These are phyloP conservation scores for Diorhabda elongata DNA, from an alignment of 1,140 invertebrate genomes.

Conservation along the genomic window DNA sequence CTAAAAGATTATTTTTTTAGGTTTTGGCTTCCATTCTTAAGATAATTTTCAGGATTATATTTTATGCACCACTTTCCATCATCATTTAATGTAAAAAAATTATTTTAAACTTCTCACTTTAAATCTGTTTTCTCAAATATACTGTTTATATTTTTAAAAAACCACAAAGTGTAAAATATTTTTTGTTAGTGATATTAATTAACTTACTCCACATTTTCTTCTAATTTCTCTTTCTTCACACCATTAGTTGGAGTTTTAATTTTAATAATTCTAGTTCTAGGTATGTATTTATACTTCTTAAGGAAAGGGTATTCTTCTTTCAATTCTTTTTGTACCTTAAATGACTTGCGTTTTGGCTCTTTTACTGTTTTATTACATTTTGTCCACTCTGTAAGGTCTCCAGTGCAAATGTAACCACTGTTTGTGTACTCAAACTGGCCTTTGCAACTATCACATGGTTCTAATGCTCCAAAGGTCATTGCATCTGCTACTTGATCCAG, in stretches of 20 bases:
- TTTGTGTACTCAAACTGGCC: constrained; percentile 70
- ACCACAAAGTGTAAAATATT: no score
- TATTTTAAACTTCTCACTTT: no score
- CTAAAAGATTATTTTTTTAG: no score
- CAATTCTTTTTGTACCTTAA: constrained; percentile 67
- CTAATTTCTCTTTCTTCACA: constrained; percentile 54
- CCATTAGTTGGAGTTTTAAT: constrained; percentile 51
- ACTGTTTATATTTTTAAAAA: no score
- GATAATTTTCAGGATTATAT: no score
- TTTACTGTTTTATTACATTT: constrained; percentile 74
- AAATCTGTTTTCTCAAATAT: no score
- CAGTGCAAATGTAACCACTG: constrained; percentile 75
- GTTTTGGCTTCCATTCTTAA: no score
- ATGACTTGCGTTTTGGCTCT: constrained; percentile 69
- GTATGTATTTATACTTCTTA: constrained; percentile 64
- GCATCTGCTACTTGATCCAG: constrained; percentile 76
- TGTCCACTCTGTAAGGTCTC: constrained; percentile 84
- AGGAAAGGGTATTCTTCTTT: constrained; percentile 60
- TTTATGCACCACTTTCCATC: no score
- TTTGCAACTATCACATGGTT: constrained; percentile 76
- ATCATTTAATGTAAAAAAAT: no score
- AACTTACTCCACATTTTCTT: constrained; percentile 39
- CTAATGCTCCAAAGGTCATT: constrained; percentile 82
- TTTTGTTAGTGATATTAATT: no score
- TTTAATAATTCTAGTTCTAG: constrained; percentile 60